phyloP scores from a whole-genome alignment of 2,113 vertebrate genomes.

The Pionites leucogaster region DNA sequence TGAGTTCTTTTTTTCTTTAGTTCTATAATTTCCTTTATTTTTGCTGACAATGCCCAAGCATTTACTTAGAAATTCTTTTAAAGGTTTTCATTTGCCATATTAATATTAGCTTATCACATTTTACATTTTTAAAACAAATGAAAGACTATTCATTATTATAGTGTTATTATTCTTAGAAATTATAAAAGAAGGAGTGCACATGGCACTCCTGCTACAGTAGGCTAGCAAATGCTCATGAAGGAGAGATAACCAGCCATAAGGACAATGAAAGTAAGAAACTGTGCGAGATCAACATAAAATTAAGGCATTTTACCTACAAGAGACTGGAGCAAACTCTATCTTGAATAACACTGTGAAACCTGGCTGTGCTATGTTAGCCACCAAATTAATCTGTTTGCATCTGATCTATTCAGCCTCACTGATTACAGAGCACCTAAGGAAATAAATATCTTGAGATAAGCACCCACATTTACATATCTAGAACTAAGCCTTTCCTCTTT shows the following conservation, averaged over 20 bases:
- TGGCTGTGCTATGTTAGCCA: not conserved
- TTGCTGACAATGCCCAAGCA: not conserved
- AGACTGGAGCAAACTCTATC: not conserved
- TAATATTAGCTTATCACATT: not conserved
- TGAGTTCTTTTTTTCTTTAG: not conserved
- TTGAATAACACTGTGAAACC: not conserved
- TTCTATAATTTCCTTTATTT: conserved; percentile 3
- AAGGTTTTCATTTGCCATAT: not conserved
- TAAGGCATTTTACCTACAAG: not conserved
- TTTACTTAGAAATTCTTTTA: not conserved
- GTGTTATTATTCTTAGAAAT: not conserved
- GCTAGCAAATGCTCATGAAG: not conserved
- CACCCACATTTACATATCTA: not conserved
- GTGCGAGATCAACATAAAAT: not conserved
- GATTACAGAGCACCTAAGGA: not conserved
- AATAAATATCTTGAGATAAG: not conserved
- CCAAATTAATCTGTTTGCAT: not conserved
- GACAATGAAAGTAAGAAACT: not conserved
- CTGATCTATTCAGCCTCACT: not conserved
- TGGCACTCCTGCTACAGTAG: not conserved
- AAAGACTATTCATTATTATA: not conserved
- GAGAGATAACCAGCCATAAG: not conserved
- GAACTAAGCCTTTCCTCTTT: not conserved
- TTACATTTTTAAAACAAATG: not conserved
- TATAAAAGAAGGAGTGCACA: not conserved